Evolutionary conservation across 2,113 vertebrate genomes (phyloP).

Genomic region (Notothenia rossii): DNA sequence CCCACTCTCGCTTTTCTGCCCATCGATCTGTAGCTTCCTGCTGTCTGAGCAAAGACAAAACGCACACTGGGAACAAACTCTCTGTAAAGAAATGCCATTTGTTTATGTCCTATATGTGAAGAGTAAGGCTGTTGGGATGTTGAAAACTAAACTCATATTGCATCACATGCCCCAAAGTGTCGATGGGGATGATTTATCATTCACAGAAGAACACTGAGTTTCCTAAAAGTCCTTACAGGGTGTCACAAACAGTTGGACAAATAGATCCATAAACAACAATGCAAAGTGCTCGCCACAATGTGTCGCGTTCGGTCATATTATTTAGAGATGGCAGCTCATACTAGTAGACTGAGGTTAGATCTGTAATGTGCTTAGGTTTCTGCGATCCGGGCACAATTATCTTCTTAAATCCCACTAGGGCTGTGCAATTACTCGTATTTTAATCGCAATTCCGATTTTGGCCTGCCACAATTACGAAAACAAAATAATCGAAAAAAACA

Average conservation of each 20-base stretch:
- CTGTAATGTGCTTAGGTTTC: neutral
- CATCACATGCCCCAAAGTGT: too few relatives aligned
- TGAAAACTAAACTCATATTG: neutral
- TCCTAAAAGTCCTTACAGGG: too few relatives aligned
- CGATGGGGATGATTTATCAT: neutral
- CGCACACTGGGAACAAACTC: constrained; percentile 4
- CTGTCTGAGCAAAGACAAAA: constrained; percentile 2
- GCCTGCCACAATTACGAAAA: too few relatives aligned
- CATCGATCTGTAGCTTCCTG: neutral
- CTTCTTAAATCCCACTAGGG: too few relatives aligned
- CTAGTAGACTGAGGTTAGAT: neutral
- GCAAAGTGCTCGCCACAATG: neutral
- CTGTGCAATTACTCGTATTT: too few relatives aligned
- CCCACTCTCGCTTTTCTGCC: constrained; percentile 22
- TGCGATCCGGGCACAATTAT: neutral
- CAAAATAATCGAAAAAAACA: too few relatives aligned
- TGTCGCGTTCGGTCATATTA: neutral
- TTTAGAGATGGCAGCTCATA: neutral
- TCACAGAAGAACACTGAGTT: neutral
- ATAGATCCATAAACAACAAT: neutral
- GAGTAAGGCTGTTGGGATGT: neutral
- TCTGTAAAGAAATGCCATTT: neutral
- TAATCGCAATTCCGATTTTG: too few relatives aligned
- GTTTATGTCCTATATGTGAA: neutral
- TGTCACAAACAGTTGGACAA: too few relatives aligned